These are phyloP conservation scores for Xylocampa areola DNA, from an alignment of 2,888 invertebrate genomes.

Conservation along the genomic window DNA sequence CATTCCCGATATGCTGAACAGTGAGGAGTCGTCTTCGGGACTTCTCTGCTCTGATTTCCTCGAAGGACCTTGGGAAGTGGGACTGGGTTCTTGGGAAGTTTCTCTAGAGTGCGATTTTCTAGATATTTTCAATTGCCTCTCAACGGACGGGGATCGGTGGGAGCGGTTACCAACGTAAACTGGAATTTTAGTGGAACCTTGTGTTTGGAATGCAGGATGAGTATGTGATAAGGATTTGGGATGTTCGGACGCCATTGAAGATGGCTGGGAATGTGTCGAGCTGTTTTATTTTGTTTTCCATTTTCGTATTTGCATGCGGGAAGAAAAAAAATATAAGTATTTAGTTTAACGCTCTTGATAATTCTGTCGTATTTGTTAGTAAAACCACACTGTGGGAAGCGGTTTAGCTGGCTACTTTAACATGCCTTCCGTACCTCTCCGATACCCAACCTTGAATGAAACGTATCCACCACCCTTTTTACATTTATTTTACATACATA, in stretches of 20 bases:
- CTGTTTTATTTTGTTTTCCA: conserved; percentile 79
- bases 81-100: conserved; percentile 84
- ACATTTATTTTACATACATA: conserved; percentile 40
- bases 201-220: conserved; percentile 89
- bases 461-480: conserved; percentile 47
- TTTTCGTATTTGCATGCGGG: conserved; percentile 84
- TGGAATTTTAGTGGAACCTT: conserved; percentile 93
- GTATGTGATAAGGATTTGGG: conserved; percentile 86
- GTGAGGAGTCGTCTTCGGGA: conserved; percentile 89
- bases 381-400: conserved; percentile 66
- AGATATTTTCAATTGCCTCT: conserved; percentile 74
- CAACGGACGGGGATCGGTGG: conserved; percentile 88
- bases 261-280: conserved; percentile 89
- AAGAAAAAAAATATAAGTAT: conserved; percentile 73
- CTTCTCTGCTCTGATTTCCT: conserved; percentile 87
- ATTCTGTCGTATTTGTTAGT: conserved; percentile 64
- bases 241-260: conserved; percentile 86
- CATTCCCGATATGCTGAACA: conserved; percentile 90
- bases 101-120: conserved; percentile 81
- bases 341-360: conserved; percentile 60
- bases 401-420: conserved; percentile 55
- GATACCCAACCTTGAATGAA: conserved; percentile 44
- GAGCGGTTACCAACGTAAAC: conserved; percentile 91
- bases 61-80: conserved; percentile 84
- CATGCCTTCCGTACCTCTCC: conserved; percentile 60